phyloP scores from a whole-genome alignment of 2,888 invertebrate species.

The Mesoligia furuncula region DNA sequence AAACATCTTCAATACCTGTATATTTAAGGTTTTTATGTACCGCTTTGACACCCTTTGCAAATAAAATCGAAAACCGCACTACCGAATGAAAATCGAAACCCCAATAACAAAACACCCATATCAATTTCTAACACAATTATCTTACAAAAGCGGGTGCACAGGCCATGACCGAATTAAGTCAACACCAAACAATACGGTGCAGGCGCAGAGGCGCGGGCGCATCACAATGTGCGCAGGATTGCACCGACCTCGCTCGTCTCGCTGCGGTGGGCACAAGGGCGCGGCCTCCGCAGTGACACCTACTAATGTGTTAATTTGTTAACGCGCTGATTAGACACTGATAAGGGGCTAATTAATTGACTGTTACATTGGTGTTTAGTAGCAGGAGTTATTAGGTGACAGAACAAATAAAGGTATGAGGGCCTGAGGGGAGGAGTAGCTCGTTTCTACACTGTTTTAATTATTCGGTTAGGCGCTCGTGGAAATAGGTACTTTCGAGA shows the following conservation, averaged over 20 bases:
- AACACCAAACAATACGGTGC: constrained; percentile 61
- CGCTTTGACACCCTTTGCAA: neutral
- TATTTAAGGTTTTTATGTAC: no score
- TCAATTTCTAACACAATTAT: constrained; percentile 54
- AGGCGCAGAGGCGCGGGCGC: constrained; percentile 42
- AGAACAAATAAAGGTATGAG: neutral
- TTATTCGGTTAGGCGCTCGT: no score
- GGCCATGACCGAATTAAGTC: constrained; percentile 64
- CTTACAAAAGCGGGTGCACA: constrained; percentile 61
- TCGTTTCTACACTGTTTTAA: neutral
- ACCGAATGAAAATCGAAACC: neutral
- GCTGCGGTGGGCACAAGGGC: constrained; percentile 65
- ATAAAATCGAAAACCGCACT: neutral
- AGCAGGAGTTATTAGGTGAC: constrained; percentile 19
- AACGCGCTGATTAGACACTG: constrained; percentile 30
- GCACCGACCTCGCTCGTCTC: constrained; percentile 58
- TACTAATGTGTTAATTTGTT: constrained; percentile 60
- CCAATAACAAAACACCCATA: constrained; percentile 28
- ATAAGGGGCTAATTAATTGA: constrained; percentile 44
- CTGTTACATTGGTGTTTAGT: constrained; percentile 28
- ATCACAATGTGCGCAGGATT: constrained; percentile 62
- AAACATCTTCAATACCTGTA: neutral
- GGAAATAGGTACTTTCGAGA: no score
- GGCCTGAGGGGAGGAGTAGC: neutral
- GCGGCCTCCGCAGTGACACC: constrained; percentile 62